Conservation (phyloP, 2,888 invertebrate genomes). For the Pyrrhosoma nymphula region DNA sequence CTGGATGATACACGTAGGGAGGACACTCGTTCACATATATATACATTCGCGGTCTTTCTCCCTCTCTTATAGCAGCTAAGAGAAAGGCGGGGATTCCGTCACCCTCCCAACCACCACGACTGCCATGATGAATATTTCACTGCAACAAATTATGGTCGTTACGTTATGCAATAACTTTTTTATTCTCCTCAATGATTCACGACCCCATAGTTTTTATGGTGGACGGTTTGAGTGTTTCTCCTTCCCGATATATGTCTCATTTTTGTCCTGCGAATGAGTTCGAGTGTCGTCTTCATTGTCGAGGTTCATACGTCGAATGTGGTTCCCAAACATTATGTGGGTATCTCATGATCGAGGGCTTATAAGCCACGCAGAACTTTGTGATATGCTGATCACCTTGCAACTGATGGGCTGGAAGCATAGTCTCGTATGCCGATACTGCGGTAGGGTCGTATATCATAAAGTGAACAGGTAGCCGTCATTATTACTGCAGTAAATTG, state of each 20-base stretch:
- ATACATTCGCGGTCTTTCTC: not conserved
- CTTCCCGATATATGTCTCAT: not conserved
- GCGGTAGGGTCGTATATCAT: too few species aligned
- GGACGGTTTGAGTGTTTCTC: conserved; percentile 10
- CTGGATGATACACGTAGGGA: too few species aligned
- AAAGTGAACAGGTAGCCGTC: too few species aligned
- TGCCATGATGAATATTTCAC: not conserved
- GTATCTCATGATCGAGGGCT: too few species aligned
- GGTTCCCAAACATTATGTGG: too few species aligned
- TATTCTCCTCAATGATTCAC: not conserved
- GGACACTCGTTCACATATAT: too few species aligned
- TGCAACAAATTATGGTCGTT: not conserved
- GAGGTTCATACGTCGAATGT: not conserved
- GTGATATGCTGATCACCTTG: too few species aligned
- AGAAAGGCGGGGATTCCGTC: conserved; percentile 1
- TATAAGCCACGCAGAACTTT: too few species aligned
- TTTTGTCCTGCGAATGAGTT: not conserved
- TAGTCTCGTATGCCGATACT: too few species aligned
- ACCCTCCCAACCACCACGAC: not conserved
- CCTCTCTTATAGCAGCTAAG: not conserved
- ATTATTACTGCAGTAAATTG: too few species aligned
- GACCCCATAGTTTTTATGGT: not conserved
- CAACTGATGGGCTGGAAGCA: too few species aligned
- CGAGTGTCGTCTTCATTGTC: not conserved
- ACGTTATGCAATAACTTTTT: conserved; percentile 1